Percentiles rank a stretch among this genome's conserved stretches.
Conservation (phyloP, 2,797 vertebrate species). For the Lacerta viridis region DNA sequence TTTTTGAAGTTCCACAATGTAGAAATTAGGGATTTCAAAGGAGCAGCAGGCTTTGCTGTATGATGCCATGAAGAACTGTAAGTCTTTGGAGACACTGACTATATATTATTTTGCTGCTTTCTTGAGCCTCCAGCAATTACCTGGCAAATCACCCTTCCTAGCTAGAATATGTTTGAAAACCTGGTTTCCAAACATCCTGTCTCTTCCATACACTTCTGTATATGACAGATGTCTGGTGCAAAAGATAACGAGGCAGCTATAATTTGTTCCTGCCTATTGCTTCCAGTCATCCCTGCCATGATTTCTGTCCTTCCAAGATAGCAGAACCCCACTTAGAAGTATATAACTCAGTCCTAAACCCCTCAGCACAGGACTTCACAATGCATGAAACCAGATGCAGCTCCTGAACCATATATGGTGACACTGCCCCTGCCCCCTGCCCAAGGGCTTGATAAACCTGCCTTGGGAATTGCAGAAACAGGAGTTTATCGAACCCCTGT, state of each 20-base stretch:
- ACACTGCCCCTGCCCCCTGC: too few relatives aligned
- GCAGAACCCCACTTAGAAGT: neutral
- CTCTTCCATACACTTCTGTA: neutral
- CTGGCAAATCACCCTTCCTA: neutral
- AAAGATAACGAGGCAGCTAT: neutral
- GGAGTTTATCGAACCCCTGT: neutral
- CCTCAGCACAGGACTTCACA: neutral
- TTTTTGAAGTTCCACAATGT: conserved; percentile 20
- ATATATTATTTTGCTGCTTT: neutral
- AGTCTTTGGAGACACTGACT: neutral
- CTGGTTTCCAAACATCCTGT: neutral
- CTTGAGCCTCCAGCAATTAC: neutral
- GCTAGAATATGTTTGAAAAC: neutral
- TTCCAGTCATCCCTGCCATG: neutral
- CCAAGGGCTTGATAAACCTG: neutral
- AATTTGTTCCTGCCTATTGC: neutral
- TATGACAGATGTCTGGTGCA: neutral
- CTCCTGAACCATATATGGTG: neutral
- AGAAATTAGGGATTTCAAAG: conserved; percentile 35
- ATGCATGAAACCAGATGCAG: neutral
- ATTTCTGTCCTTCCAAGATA: neutral
- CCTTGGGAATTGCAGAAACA: too few relatives aligned
- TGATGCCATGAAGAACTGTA: neutral
- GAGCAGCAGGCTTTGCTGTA: neutral
- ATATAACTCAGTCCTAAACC: neutral